A percentile compares a stretch with the other conserved stretches of the same genome.
These are phyloP conservation scores for Potamarius usumacintae DNA, from an alignment of 2,113 vertebrate genomes.

Conservation along the genomic window DNA sequence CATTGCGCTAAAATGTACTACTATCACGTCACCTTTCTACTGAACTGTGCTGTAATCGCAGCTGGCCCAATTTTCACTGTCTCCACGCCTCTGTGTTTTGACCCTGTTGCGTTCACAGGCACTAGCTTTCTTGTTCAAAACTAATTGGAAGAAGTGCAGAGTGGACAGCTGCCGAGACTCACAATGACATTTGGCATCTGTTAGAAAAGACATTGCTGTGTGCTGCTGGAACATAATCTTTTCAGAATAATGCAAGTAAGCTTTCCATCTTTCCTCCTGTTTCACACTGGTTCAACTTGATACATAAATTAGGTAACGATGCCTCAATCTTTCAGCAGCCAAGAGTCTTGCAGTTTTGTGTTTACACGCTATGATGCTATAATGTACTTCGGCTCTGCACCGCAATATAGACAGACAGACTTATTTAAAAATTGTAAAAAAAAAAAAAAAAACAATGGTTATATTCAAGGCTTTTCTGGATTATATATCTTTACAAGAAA, in stretches of 20 bases:
- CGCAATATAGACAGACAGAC: neutral
- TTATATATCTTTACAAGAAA: neutral
- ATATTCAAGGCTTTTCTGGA: neutral
- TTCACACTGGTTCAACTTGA: neutral
- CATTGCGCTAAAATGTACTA: neutral
- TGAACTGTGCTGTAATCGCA: neutral
- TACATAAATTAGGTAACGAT: neutral
- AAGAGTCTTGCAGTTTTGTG: neutral
- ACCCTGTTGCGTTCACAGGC: neutral
- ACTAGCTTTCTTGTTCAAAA: neutral
- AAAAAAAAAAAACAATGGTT: neutral
- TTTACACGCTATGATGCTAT: neutral
- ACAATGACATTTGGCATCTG: neutral
- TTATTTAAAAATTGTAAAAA: neutral
- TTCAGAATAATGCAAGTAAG: neutral
- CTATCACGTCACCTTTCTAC: neutral
- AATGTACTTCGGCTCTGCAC: neutral
- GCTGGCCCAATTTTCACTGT: neutral
- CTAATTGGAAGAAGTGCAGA: neutral
- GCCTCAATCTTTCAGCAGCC: neutral
- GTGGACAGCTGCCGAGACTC: neutral
- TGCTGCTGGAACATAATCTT: neutral
- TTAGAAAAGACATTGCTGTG: neutral
- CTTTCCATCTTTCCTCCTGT: neutral
- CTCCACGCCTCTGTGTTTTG: neutral